Conservation (phyloP, 2,797 vertebrate genomes). For the Pogoniulus pusillus region DNA sequence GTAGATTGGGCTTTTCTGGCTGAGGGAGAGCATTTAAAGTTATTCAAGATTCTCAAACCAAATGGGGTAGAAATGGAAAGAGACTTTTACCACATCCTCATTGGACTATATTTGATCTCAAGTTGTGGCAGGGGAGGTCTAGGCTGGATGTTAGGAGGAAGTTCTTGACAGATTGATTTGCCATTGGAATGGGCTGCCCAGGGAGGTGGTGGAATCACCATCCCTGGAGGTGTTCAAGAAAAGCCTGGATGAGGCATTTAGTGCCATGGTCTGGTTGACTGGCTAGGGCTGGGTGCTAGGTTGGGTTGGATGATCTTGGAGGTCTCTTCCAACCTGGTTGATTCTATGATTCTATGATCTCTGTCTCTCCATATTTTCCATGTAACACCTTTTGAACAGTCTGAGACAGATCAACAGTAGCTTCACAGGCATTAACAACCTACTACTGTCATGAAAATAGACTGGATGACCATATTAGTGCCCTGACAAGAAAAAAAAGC, state of each 20-base stretch:
- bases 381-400: slow-evolving; percentile 1
- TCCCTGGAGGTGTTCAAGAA: too few relatives aligned
- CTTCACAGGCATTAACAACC: background rate
- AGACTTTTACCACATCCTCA: background rate
- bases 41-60: background rate
- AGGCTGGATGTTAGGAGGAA: too few relatives aligned
- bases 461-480: background rate
- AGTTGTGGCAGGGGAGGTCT: too few relatives aligned
- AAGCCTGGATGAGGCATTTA: too few relatives aligned
- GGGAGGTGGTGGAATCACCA: too few relatives aligned
- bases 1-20: background rate
- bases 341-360: too few relatives aligned
- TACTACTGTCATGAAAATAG: background rate
- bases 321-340: too few relatives aligned
- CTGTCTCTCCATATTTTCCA: background rate
- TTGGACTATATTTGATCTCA: background rate
- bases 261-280: too few relatives aligned
- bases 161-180: too few relatives aligned
- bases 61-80: background rate
- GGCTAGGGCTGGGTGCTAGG: too few relatives aligned
- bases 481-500: background rate
- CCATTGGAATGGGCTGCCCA: too few relatives aligned
- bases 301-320: too few relatives aligned
- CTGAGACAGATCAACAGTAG: background rate
- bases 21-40: background rate